Base-by-base conservation (phyloP, 2,888 invertebrate genomes). In the Buathra laborator region DNA sequence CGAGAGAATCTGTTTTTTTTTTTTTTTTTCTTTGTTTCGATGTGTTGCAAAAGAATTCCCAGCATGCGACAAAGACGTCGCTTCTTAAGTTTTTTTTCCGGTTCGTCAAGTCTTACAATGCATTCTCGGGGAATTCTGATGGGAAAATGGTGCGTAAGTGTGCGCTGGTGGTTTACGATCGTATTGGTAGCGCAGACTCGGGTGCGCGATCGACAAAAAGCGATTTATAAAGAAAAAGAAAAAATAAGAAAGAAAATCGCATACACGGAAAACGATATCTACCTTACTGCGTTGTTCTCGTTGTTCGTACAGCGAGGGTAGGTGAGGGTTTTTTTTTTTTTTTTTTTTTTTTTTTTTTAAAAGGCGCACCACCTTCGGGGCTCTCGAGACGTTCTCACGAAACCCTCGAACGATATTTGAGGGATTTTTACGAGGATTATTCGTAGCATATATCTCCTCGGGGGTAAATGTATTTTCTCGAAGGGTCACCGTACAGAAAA, bases 401-500 rank as follows among this genome's bases (percentile, higher is more conserved):
- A 62, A 53, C 70, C 62, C 72, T 19, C 64, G 51, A 64, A 53
- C 37, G 71, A 82, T 83, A 43, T 70, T 66, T 12, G 46, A 75
- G 62, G 74, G 74, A 37, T 37, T 83, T 83, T 83, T 79, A 83
- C 83, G 83, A 83, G 74, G 72, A 4, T 56, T 48, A 32, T 56
- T 64, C 67, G 82, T 71, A 46, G 51, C 43, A 51, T 64, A 51
- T 66, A 24, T 43, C 44, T 62, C 44, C 46, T 29, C 51, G 75
- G 75, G 62, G 80, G 51, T 59, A 48, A 78, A 72, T 68, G 37
- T 51, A 67, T 71, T 75, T 70, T 74, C 74, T 64, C 46, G 12
- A 44, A 79, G 44, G 68, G 67, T 37, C 74, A 44, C 56, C 78
- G 44, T 29, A 80, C 53, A 53, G 68, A 79, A 79, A 72, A 62